Conservation (phyloP, 2,113 vertebrate genomes). For the Herpetotheres cachinnans region DNA sequence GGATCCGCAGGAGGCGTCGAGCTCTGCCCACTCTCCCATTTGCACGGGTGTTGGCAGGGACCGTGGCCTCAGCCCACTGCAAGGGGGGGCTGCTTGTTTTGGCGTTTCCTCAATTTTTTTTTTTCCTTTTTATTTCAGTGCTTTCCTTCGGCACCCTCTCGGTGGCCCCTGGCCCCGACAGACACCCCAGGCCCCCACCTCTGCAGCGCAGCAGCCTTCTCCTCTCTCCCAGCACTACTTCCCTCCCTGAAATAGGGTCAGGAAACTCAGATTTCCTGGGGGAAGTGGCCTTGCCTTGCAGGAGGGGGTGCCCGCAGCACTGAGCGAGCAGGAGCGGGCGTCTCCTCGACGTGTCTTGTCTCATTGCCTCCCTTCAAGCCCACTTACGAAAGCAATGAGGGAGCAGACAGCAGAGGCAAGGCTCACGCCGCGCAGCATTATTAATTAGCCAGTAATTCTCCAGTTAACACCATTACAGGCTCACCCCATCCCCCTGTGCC, state of each 20-base stretch:
- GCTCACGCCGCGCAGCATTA: conserved; percentile 23
- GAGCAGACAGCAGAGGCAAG: conserved; percentile 59
- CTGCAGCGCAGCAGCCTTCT: background rate
- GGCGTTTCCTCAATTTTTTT: background rate
- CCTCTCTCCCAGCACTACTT: background rate
- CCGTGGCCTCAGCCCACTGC: background rate
- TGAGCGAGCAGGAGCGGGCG: background rate
- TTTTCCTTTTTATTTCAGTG: background rate
- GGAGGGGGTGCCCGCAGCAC: background rate
- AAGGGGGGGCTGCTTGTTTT: fast-evolving
- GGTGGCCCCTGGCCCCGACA: background rate
- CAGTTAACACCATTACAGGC: conserved; percentile 8
- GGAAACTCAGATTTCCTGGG: background rate
- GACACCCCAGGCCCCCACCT: background rate
- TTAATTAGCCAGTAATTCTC: conserved; percentile 51
- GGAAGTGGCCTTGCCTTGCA: background rate
- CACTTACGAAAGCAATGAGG: conserved; percentile 67
- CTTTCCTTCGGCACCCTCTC: background rate
- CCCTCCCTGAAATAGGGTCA: background rate
- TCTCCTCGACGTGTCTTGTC: conserved; percentile 12
- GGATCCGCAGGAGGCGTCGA: background rate
- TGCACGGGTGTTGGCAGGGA: background rate
- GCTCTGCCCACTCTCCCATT: background rate
- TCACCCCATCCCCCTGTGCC: background rate
- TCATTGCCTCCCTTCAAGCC: conserved; percentile 66